Evolutionary conservation across 1,140 invertebrate genomes (phyloP), one percentile per base, ranked within the genome.

Genomic region (Saxidomus purpurata): DNA sequence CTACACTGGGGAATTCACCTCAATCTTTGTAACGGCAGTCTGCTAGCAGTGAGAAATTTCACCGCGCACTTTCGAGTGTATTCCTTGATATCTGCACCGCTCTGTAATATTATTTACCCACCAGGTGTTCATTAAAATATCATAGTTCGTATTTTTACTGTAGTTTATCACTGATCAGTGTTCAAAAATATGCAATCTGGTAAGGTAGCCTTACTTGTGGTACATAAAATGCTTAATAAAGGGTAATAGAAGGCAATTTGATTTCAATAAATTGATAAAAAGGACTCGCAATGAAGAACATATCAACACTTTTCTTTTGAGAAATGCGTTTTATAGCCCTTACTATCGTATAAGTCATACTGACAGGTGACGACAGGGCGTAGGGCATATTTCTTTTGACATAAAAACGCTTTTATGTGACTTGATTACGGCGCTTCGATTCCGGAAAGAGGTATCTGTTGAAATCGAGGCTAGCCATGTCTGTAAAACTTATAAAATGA

Each of bases 121-220:
- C 28, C 76, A 79, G 76, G 49, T 79, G 76, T 55, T 55, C 15
- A 55, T 79, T 19, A 17, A 79, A n/a, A 52, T 49, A 79, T 55
- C 1, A 6, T 36, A 28, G 25, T 38, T 38, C 67, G 8, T 6
- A 38, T 15, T 38, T 59, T 31, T 31, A 71, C 34, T 36, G 19
- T 15, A 1, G 34, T 71, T 31, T 71, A 71, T 71, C 67, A 71
- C 8, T 38, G 13, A 71, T 71, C 67, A 19, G 9, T n/a, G 25
- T 36, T 22, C n/a, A 22, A 67, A 71, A 71, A 1, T 43, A 34
- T 71, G 67, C 67, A 38, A 38, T 71, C 6, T 38, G 22, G 67
- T 71, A 71, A 36, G 34, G 17, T 71, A 71, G 9, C 31, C 67
- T 71, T 36, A 8, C 34, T 15, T 9, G 31, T 22, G 34, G 67